These are phyloP conservation scores for Pseudocheirus occidentalis DNA, from an alignment of 2,797 vertebrate genomes.

Conservation along the genomic window DNA sequence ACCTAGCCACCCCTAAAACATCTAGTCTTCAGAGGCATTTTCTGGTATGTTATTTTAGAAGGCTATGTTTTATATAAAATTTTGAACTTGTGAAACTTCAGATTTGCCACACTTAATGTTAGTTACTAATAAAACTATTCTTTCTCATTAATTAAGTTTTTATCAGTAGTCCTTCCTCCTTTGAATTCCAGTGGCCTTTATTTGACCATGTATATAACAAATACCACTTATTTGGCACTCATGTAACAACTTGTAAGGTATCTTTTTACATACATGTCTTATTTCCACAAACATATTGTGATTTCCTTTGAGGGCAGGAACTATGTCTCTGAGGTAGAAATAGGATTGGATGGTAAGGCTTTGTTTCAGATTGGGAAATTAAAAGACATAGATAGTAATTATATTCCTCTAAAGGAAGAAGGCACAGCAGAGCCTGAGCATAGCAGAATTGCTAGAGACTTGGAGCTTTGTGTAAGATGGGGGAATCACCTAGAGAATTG, in stretches of 20 bases:
- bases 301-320: background rate
- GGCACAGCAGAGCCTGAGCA: background rate
- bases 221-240: background rate
- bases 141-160: background rate
- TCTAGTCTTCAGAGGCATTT: background rate
- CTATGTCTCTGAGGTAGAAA: background rate
- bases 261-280: background rate
- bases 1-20: no score
- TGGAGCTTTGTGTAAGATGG: background rate
- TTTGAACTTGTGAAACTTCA: background rate
- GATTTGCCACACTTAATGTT: background rate
- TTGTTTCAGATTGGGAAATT: background rate
- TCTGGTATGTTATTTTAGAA: background rate
- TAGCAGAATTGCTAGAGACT: background rate
- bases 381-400: background rate
- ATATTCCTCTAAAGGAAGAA: background rate
- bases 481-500: background rate
- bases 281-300: background rate
- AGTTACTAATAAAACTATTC: background rate
- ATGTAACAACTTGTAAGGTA: background rate
- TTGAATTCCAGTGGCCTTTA: background rate
- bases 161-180: background rate
- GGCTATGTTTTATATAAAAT: background rate
- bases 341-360: background rate
- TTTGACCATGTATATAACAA: no score